Conservation (phyloP, 2,888 invertebrate genomes). For the Cynaeus angustus region DNA sequence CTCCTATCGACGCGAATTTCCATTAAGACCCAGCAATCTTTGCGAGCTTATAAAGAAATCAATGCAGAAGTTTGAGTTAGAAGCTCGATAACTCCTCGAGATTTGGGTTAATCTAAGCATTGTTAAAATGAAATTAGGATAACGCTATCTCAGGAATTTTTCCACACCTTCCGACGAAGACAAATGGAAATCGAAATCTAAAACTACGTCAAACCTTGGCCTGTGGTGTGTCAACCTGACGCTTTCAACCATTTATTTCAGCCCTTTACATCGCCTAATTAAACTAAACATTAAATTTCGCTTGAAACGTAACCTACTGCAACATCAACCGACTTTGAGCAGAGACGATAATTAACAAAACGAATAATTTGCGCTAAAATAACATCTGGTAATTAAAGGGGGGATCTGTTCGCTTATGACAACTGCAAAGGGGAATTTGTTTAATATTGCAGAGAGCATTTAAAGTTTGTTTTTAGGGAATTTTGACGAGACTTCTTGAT, state of each 20-base stretch:
- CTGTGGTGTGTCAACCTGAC: slow-evolving; percentile 11
- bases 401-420: neutral
- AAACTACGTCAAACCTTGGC: neutral
- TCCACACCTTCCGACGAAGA: too few relatives aligned
- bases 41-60: neutral
- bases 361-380: slow-evolving; percentile 28
- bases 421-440: neutral
- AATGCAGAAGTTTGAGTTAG: neutral
- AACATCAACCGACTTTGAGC: slow-evolving; percentile 8
- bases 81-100: neutral
- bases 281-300: slow-evolving; percentile 34
- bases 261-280: slow-evolving; percentile 18
- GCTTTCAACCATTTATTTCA: slow-evolving; percentile 12
- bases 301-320: slow-evolving; percentile 9
- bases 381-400: slow-evolving; percentile 12
- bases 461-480: too few relatives aligned
- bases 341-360: slow-evolving; percentile 20
- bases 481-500: too few relatives aligned
- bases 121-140: neutral
- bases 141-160: too few relatives aligned
- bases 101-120: neutral
- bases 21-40: neutral
- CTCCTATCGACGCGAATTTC: slow-evolving; percentile 7
- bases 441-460: too few relatives aligned
- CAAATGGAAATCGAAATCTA: neutral